Percentiles rank a stretch among this genome's conserved stretches.
These are phyloP conservation scores for Loris lydekkerianus DNA, from an alignment of 2,797 vertebrate genomes.

Conservation along the genomic window DNA sequence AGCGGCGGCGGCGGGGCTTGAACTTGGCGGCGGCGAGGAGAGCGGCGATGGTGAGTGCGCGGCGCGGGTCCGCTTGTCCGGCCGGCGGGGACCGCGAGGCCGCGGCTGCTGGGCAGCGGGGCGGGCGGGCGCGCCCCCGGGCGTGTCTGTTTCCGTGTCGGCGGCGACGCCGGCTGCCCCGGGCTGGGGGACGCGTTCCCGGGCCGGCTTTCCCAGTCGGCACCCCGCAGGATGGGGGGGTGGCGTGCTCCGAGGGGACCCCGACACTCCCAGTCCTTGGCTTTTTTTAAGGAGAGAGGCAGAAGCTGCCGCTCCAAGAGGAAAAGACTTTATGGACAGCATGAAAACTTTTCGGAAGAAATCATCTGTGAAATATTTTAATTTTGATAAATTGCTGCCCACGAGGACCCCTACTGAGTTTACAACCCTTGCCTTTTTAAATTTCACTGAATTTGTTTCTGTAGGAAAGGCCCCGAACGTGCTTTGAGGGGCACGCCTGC, in stretches of 20 bases:
- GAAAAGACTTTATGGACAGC: slow-evolving; percentile 66
- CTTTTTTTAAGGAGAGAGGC: background rate
- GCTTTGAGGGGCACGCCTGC: background rate
- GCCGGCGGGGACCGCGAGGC: background rate
- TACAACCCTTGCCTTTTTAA: slow-evolving; percentile 9
- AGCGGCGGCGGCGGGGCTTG: slow-evolving; percentile 46
- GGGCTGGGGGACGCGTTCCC: background rate
- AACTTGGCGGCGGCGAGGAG: slow-evolving; percentile 72
- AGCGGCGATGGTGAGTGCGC: slow-evolving; percentile 67
- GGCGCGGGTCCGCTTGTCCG: background rate
- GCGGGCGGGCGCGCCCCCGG: background rate
- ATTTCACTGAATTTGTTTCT: slow-evolving; percentile 22
- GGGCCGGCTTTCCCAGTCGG: background rate
- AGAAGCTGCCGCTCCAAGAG: slow-evolving; percentile 40
- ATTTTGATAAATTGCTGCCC: slow-evolving; percentile 74
- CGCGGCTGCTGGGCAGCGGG: background rate
- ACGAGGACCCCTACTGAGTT: slow-evolving; percentile 29
- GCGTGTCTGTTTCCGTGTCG: background rate
- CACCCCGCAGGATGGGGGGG: background rate
- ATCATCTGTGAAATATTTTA: slow-evolving; percentile 78
- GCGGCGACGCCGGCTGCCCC: background rate
- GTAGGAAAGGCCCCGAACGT: background rate
- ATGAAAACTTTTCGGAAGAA: slow-evolving; percentile 70
- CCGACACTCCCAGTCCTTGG: background rate
- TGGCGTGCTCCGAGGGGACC: background rate